Percentiles rank a stretch among this genome's conserved stretches.
These are phyloP conservation scores for Dione juno DNA, from an alignment of 2,888 invertebrate genomes.

Conservation along the genomic window DNA sequence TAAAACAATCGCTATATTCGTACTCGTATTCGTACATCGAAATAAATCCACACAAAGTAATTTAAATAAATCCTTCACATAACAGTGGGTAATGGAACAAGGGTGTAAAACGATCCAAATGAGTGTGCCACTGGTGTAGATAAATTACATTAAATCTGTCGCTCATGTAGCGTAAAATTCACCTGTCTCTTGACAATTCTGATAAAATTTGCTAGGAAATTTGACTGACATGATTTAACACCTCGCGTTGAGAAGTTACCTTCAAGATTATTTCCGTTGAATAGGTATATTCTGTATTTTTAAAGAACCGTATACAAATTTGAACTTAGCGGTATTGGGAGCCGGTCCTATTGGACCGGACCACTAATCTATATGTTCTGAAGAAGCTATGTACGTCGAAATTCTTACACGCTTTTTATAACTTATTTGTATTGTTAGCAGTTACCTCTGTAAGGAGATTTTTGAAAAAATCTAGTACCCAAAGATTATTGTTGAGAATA, in stretches of 20 bases:
- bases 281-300: neutral
- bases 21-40: neutral
- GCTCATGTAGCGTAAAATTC: slow-evolving; percentile 70
- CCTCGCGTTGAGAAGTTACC: neutral
- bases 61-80: slow-evolving; percentile 33
- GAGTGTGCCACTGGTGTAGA: slow-evolving; percentile 71
- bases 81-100: slow-evolving; percentile 38
- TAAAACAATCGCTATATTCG: slow-evolving; percentile 9
- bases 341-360: too few species aligned
- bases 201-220: slow-evolving; percentile 42
- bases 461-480: too few species aligned
- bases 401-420: too few species aligned
- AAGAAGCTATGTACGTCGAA: too few species aligned
- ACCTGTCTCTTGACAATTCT: slow-evolving; percentile 46
- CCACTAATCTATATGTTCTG: too few species aligned
- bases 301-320: too few species aligned
- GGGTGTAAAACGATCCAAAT: slow-evolving; percentile 70
- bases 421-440: too few species aligned
- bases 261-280: neutral
- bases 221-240: slow-evolving; percentile 34
- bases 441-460: too few species aligned
- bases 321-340: too few species aligned
- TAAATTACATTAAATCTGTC: slow-evolving; percentile 74
- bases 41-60: slow-evolving; percentile 22
- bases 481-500: too few species aligned